Base-by-base conservation (phyloP, 2,888 invertebrate genomes). In the Antheraea yamamai region DNA sequence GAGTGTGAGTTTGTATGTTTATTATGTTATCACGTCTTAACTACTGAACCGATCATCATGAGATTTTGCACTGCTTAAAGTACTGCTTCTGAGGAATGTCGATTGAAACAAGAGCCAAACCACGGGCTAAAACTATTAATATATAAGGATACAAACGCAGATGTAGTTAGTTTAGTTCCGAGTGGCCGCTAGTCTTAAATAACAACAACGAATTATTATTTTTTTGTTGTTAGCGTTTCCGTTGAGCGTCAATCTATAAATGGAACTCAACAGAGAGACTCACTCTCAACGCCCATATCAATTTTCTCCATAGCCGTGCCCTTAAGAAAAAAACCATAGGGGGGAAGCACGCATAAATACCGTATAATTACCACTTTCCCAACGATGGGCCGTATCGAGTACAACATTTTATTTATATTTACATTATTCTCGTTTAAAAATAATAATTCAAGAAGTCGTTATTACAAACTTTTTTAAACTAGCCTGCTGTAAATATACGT, bases 321-420 rank as follows among this genome's bases (percentile, higher is more conserved):
- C 86, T 86, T 80, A 83, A 87, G 85, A 85, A 82, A 82, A 84
- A 83, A 82, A 81, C 77, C 55, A 76, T 81, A 83, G n/a, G 85
- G 79, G 87, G 84, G 84, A 84, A 81, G 77, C 82, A 81, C 86
- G 88, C 87, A 89, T 90, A 91, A 90, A 91, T 89, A 88, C 89
- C 86, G 84, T 87, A 90, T 91, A 91, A 91, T 91, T 90, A 89
- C 89, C 86, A 86, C 88, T 85, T 87, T 84, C 82, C 79, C 79
- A 77, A 55, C 77, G 77, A 85, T 85, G 87, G 80, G 85, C 74
- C 78, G 87, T 78, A 87, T 77, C 83, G 77, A 75, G 76, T 30
- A 39, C 70, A 35, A 70, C 16, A n/a, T n/a, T n/a, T n/a, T n/a
- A n/a, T n/a, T n/a, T n/a, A n/a, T n/a, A n/a, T n/a, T n/a, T n/a